Base-by-base conservation (phyloP, 2,888 invertebrate genomes). In the Vandiemenella viatica region DNA sequence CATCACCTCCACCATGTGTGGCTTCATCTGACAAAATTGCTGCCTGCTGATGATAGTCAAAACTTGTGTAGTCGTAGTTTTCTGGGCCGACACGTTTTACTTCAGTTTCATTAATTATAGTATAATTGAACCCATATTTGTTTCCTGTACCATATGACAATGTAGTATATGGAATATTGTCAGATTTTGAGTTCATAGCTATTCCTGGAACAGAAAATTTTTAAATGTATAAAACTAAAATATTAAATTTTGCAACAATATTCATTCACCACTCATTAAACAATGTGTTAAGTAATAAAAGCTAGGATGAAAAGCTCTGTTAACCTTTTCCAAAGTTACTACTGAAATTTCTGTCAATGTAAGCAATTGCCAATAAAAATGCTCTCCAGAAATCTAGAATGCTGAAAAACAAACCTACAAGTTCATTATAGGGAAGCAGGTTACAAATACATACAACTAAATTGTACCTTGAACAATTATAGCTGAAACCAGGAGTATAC, bases 1-100 rank as follows among this genome's bases (percentile, higher is more conserved):
- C 91, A 65, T 93, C 92, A 16, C 85, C 84, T 0, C 89, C 89
- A 0, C 85, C 83, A 56, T 90, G 89, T 26, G 77, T 74, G 58
- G 83, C 85, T 62, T 87, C 86, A 55, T 79, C 75, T 4, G 79
- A 73, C 54, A 75, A 71, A 26, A 85, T 75, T 0, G 74, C 76
- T 1, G 85, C 79, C 55, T 83, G 80, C 61, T 86, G 86, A 22
- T 77, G 74, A 59, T 86, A 87, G 37, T 74, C 70, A 60, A 75
- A 82, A 52, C 72, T 72, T 15, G 69, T 71, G 0, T 78, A 81
- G 50, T 85, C 70, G 1, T 72, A 68, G 1, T 59, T 57, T 0
- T 68, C 69, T 0, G 85, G 83, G 64, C 83, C 76, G n/a, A 64
- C 63, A 50, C 87, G 68, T 3, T 64, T 62, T 0, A 74, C 67